Base-by-base conservation (phyloP, 2,888 invertebrate species). In the Liopterus haemorrhoidalis region DNA sequence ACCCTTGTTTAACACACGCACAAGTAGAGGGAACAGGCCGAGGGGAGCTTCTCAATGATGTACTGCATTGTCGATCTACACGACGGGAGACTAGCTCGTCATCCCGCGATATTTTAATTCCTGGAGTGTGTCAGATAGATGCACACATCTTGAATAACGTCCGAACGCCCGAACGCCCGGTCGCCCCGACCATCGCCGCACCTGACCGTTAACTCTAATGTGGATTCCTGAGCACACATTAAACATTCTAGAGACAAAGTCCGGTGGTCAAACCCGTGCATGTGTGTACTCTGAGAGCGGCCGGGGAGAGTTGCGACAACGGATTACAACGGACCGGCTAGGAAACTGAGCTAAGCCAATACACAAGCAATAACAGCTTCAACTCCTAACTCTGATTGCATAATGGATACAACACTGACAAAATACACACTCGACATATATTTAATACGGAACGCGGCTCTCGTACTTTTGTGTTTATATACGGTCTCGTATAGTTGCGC, bases 311-410 rank as follows among this genome's bases (percentile, higher is more conserved):
- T 56, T 55, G 51, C 52, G 48, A 45, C 48, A 44, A 37, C 15
- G 57, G 57, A 57, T 58, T 57, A 57, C 49, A 52, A 47, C 50
- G 49, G 54, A 54, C 51, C 54, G 51, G 51, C 57, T 56, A 54
- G 53, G 56, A 53, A 59, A 57, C 59, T 39, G 39, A 57, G 53
- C 57, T 60, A 60, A 60, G 59, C 59, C 59, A 58, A 59, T 59
- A 57, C 53, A 59, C 59, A 59, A 59, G 58, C 59, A 58, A 58
- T 54, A 49, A 45, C 45, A 45, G 39, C 45, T 45, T 20, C 32
- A 45, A 45, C 45, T 45, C 39, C n/a, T 38, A 45, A 45, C 43
- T 37, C 37, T 38, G 12, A n/a, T 16, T 8, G 37, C 27, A 32
- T 33, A 41, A 21, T 43, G 37, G 28, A 43, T 43, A 30, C 39